phyloP scores from a whole-genome alignment of 2,888 invertebrate species.

The Atrina japonica region DNA sequence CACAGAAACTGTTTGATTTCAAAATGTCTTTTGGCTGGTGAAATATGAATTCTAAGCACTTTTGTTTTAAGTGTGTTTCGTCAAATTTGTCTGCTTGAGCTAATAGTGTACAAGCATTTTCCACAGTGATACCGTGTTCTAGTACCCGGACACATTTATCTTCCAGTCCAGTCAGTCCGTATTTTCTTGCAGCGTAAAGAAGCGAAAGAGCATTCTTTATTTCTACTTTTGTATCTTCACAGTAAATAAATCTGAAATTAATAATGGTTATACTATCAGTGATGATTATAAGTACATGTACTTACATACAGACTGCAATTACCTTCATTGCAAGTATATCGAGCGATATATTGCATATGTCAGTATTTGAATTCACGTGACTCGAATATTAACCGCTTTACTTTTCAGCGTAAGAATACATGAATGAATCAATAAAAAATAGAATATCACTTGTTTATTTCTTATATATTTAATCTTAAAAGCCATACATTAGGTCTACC shows the following conservation, averaged over 20 bases:
- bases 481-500: too few relatives aligned
- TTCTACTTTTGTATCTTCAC: conserved; percentile 41
- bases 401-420: too few relatives aligned
- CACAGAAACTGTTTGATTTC: conserved; percentile 42
- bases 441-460: too few relatives aligned
- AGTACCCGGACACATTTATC: conserved; percentile 52
- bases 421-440: too few relatives aligned
- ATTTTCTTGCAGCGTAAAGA: conserved; percentile 55
- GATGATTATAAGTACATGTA: too few relatives aligned
- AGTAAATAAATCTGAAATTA: conserved; percentile 40
- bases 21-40: conserved; percentile 51
- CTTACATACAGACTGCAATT: too few relatives aligned
- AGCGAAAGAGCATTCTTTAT: conserved; percentile 35
- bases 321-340: too few relatives aligned
- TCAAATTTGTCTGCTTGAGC: conserved; percentile 54
- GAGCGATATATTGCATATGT: too few relatives aligned
- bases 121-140: conserved; percentile 49
- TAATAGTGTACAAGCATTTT: conserved; percentile 54
- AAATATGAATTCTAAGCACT: conserved; percentile 48
- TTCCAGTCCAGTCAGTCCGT: conserved; percentile 48
- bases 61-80: conserved; percentile 43
- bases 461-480: too few relatives aligned
- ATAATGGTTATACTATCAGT: too few relatives aligned
- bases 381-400: too few relatives aligned
- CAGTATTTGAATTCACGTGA: too few relatives aligned